Base-by-base conservation (phyloP, 1,140 invertebrate species). In the Meloidogyne chitwoodi region DNA sequence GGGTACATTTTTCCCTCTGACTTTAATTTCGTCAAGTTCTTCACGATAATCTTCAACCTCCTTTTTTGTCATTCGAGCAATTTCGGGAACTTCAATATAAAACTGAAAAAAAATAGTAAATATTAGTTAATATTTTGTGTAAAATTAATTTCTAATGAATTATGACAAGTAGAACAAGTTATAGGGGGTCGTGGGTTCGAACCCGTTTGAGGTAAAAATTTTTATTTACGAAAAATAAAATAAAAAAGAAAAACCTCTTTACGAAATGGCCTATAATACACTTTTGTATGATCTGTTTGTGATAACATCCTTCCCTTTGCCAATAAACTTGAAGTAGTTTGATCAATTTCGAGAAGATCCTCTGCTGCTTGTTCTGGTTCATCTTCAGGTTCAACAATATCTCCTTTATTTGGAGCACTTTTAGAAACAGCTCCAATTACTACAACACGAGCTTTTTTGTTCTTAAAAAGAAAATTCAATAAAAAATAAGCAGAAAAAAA, bases 11-110 rank as follows among this genome's bases (percentile, higher is more conserved):
- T 92, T 92, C 22, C 92, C 92, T 85, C 88, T 87, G n/a, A 91
- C 89, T 82, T 90, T 90, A 65, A 92, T 91, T 11, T 89, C 90
- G 80, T 91, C 91, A 81, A 91, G 68, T 80, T 91, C 90, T 81
- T 91, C 90, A 82, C 93, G 92, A 82, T 95, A 94, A 3, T 79
- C 85, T 62, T 90, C 89, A 6, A 90, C 90, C 81, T 91, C 90
- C 87, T 94, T 92, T 69, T 91, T 84, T 0, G 93, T 93, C 95
- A 99, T 96, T 84, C 92, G 92, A 8, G 93, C 91, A 82, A 96
- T 90, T 88, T 93, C 93, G 70, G 93, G 92, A 26, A 94, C 93
- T 91, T 99, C 96, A 5, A 95, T 93, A 88, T 99, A 99, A 81
- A 98, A 99, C 79, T 56, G n/a, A 56, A 56, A 56, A 48, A n/a